These are phyloP conservation scores for Phoebastria nigripes DNA, from an alignment of 2,797 vertebrate genomes.

Conservation along the genomic window DNA sequence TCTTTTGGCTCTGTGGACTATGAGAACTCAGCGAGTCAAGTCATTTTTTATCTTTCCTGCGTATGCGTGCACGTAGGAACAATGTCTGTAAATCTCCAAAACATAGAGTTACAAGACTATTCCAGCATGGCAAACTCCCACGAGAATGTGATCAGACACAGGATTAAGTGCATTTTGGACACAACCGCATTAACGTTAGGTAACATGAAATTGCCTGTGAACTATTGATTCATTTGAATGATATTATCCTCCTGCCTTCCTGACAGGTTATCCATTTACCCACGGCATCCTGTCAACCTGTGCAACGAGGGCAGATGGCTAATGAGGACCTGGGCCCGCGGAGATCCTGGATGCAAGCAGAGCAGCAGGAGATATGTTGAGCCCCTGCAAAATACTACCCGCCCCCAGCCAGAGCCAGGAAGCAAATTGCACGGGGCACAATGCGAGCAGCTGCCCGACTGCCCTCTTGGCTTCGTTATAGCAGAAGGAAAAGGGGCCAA, in stretches of 20 bases:
- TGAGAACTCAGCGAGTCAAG: neutral
- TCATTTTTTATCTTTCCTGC: neutral
- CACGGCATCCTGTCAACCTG: neutral
- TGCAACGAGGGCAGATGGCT: slow-evolving; percentile 48
- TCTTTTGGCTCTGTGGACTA: neutral
- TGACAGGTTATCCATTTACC: slow-evolving; percentile 57
- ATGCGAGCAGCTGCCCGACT: neutral
- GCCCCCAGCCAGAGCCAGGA: neutral
- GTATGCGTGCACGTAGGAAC: neutral
- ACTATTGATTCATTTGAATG: slow-evolving; percentile 49
- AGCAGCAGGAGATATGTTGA: neutral
- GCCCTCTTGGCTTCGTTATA: neutral
- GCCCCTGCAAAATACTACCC: neutral
- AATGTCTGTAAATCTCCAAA: neutral
- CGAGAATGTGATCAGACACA: neutral
- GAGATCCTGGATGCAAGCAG: neutral
- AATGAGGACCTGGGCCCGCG: neutral
- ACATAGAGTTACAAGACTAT: neutral
- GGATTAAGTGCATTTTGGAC: slow-evolving; percentile 33
- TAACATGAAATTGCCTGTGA: slow-evolving; percentile 34
- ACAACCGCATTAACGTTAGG: neutral
- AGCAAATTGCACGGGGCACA: neutral
- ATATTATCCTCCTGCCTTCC: slow-evolving; percentile 20
- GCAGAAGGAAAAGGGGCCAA: neutral
- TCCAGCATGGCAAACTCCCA: neutral